Evolutionary conservation across 2,888 invertebrate species (phyloP).

Genomic region (Zonitis immaculata): DNA sequence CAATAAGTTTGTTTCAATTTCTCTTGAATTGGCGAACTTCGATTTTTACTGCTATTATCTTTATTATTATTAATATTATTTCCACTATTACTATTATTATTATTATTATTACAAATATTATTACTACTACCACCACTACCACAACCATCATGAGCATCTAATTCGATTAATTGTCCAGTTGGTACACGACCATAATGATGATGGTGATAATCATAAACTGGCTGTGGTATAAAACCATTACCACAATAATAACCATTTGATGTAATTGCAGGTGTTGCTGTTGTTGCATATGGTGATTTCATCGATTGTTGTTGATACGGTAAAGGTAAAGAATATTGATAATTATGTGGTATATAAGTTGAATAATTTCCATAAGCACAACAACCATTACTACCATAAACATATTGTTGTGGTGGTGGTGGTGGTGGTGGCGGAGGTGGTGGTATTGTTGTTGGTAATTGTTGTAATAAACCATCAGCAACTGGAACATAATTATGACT

Average conservation of each 20-base stretch:
- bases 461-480: background rate
- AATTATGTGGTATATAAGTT: conserved; percentile 10
- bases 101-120: too few species aligned
- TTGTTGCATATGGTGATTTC: conserved; percentile 25
- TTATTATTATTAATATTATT: conserved; percentile 11
- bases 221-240: conserved; percentile 49
- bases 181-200: conserved; percentile 51
- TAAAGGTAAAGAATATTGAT: conserved; percentile 22
- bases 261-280: background rate
- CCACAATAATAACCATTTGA: conserved; percentile 34
- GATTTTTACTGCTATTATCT: conserved; percentile 9
- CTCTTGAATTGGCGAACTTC: conserved; percentile 7
- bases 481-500: conserved; percentile 22
- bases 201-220: conserved; percentile 42
- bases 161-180: conserved; percentile 63
- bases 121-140: background rate
- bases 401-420: conserved; percentile 24
- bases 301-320: conserved; percentile 25
- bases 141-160: conserved; percentile 50
- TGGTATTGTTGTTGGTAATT: conserved; percentile 10
- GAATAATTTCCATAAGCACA: conserved; percentile 26
- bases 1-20: conserved; percentile 51
- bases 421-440: conserved; percentile 21
- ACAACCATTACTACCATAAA: conserved; percentile 28
- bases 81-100: too few species aligned